Percentiles rank a stretch among this genome's conserved stretches.
These are phyloP conservation scores for Halcyon badia DNA, from an alignment of 2,797 vertebrate species.

Conservation along the genomic window DNA sequence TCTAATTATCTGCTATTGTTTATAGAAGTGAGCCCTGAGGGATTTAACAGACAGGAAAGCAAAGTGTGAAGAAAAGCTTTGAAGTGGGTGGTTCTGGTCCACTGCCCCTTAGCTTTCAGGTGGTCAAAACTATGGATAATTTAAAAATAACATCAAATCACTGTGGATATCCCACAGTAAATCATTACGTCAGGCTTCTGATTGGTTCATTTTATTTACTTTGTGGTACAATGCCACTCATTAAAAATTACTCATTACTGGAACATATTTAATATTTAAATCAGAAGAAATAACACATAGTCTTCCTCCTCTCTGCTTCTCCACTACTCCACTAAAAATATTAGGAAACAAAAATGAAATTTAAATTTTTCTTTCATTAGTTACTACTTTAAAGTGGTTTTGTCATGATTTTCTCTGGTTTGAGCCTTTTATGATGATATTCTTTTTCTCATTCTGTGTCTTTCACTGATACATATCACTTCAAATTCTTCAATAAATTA, in stretches of 20 bases:
- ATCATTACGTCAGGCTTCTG: neutral
- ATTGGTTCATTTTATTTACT: neutral
- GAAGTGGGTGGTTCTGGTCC: slow-evolving; percentile 21
- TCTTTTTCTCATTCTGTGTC: neutral
- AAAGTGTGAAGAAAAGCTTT: slow-evolving; percentile 47
- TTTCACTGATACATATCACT: slow-evolving; percentile 26
- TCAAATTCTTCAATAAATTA: slow-evolving; percentile 45
- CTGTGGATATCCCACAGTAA: neutral
- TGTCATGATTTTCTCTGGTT: neutral
- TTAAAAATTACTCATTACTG: neutral
- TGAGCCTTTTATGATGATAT: neutral
- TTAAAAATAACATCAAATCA: neutral
- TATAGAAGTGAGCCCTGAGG: slow-evolving; percentile 24
- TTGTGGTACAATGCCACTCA: neutral
- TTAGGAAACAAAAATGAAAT: neutral
- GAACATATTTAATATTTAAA: neutral
- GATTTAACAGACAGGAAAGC: slow-evolving; percentile 51
- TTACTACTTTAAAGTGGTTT: neutral
- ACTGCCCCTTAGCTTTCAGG: slow-evolving; percentile 3
- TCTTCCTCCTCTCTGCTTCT: neutral
- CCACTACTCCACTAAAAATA: neutral
- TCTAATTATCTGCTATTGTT: slow-evolving; percentile 60
- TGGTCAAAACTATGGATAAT: slow-evolving; percentile 25
- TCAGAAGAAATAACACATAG: neutral
- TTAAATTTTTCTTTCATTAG: neutral